These are phyloP conservation scores for Bombus consobrinus DNA, from an alignment of 1,140 invertebrate genomes.

Conservation along the genomic window DNA sequence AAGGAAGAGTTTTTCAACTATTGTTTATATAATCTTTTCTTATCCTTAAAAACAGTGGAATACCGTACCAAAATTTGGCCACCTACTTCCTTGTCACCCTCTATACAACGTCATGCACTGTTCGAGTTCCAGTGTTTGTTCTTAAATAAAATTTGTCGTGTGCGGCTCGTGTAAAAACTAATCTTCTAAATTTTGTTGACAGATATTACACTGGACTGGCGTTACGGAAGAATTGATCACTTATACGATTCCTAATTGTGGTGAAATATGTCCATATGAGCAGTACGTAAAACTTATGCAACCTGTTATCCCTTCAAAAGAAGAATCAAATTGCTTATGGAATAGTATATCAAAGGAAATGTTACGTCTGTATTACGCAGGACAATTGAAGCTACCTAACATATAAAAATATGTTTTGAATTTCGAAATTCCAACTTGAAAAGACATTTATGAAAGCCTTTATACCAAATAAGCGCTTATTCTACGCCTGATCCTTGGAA, in stretches of 20 bases:
- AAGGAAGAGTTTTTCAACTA: too few species aligned
- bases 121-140: neutral
- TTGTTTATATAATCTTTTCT: too few species aligned
- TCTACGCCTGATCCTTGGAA: too few species aligned
- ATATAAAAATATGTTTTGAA: too few species aligned
- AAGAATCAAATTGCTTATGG: neutral
- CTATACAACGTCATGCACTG: neutral
- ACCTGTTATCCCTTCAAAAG: neutral
- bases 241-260: neutral
- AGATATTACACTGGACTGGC: neutral
- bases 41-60: too few species aligned
- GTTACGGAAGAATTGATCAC: neutral
- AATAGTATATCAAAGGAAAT: neutral
- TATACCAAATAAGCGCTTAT: too few species aligned
- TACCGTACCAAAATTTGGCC: too few species aligned
- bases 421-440: too few species aligned
- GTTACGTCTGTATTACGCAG: neutral
- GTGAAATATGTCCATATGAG: neutral
- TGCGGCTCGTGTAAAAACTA: slow-evolving; percentile 34
- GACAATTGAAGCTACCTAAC: too few species aligned
- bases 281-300: neutral
- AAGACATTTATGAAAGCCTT: too few species aligned
- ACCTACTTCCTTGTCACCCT: too few species aligned
- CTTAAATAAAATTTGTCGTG: neutral
- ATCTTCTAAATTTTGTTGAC: neutral